Base-by-base conservation (phyloP, 2,888 invertebrate species). In the Trichopoda pennipes region DNA sequence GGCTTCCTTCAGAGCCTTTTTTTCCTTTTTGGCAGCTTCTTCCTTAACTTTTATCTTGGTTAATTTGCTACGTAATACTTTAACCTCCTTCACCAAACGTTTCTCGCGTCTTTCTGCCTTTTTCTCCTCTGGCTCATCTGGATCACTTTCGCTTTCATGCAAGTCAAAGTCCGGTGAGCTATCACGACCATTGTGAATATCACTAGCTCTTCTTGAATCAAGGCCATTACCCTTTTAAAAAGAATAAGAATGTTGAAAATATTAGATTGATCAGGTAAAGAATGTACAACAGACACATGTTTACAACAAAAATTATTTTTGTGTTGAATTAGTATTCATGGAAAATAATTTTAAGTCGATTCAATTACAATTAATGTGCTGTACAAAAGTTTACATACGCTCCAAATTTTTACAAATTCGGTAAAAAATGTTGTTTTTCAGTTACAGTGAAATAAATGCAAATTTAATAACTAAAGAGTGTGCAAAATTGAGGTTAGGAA, bases 1-100 rank as follows among this genome's bases (percentile, higher is more conserved):
- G 74, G 96, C 94, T 88, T 95, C 95, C 87, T 95, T 95, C 73
- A 96, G 93, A 16, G 93, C 95, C 87, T 94, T 93, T 83, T 97
- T 92, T 87, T 97, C 97, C 88, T 94, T 94, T 87, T 95, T 94
- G 86, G 96, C 96, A 81, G 95, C 93, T 80, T 92, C 92, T 84
- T 94, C 93, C 87, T 95, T 95, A 80, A 94, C 94, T 87, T 94
- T 94, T 81, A 92, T 88, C 83, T 91, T 92, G 23, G 91, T 90
- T 9, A 93, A 86, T 87, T 93, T 93, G 84, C 91, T 92, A 55
- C 89, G 87, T 58, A 91, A 73, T 51, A 90, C 84, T 84, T 90
- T 90, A 17, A 91, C 88, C 84, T 91, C 91, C 60, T 91, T 89
- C 21, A 90, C 92, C 84, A 95, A 89, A 84, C 95, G 91, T 92